A percentile compares a stretch with the other conserved stretches of the same genome.
These are phyloP conservation scores for Pteruthius melanotis DNA, from an alignment of 2,113 vertebrate species.

Conservation along the genomic window DNA sequence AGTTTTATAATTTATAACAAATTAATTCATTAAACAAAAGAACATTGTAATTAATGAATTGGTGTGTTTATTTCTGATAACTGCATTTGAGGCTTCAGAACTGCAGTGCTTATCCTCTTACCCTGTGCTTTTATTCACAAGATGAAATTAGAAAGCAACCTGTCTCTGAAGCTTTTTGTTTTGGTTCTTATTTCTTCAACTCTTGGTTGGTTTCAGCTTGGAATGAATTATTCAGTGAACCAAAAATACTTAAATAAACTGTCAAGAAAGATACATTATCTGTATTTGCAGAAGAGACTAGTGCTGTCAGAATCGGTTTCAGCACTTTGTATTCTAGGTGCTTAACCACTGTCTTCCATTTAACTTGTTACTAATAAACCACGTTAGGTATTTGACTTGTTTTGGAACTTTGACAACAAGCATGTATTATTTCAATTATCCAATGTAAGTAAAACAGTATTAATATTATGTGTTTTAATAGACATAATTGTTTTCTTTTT, in stretches of 20 bases:
- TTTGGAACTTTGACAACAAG: not conserved
- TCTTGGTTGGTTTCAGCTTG: slow-evolving; percentile 17
- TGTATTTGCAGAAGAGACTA: slow-evolving; percentile 29
- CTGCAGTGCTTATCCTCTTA: not conserved
- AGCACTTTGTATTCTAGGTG: not conserved
- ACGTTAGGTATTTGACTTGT: not conserved
- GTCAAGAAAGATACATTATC: slow-evolving; percentile 41
- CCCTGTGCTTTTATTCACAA: not conserved
- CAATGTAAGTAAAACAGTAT: not conserved
- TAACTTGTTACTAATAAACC: slow-evolving; percentile 14
- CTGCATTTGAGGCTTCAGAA: not conserved
- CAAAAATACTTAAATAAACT: slow-evolving; percentile 48
- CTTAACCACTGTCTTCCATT: slow-evolving; percentile 4
- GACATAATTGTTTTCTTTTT: not conserved
- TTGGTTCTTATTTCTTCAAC: not conserved
- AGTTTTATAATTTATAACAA: not conserved
- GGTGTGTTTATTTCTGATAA: slow-evolving; percentile 8
- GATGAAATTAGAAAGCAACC: not conserved
- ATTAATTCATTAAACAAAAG: not conserved
- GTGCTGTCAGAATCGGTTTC: not conserved
- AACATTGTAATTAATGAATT: not conserved
- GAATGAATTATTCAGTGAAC: slow-evolving; percentile 46
- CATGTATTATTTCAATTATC: not conserved
- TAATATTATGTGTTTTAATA: not conserved
- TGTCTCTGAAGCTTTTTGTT: not conserved